These are phyloP conservation scores for Nixonia krombeini DNA, from an alignment of 1,140 invertebrate genomes.

Conservation along the genomic window DNA sequence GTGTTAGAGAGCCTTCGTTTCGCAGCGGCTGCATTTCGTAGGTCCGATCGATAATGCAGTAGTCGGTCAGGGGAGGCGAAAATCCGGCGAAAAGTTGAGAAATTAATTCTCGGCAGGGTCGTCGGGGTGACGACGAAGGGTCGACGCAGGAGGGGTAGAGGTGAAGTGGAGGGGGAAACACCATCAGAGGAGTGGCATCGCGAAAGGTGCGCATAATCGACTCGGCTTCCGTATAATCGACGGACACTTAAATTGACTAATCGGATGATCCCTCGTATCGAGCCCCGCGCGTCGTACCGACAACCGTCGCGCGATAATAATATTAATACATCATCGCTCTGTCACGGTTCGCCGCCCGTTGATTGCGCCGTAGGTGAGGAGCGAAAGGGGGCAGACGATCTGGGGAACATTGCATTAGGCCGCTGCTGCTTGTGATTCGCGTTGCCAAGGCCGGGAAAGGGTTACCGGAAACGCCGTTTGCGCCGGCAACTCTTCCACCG, in stretches of 20 bases:
- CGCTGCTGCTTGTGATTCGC: too few species aligned
- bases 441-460: too few species aligned
- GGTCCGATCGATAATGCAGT: constrained; percentile 5
- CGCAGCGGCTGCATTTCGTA: constrained; percentile 1
- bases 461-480: too few species aligned
- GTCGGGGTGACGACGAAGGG: neutral
- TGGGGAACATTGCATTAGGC: too few species aligned
- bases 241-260: neutral
- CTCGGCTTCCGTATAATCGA: neutral
- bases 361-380: neutral
- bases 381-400: too few species aligned
- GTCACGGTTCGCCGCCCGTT: constrained; percentile 6
- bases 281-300: neutral
- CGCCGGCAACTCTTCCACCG: too few species aligned
- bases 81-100: constrained; percentile 3
- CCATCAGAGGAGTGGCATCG: too few species aligned
- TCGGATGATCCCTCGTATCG: constrained; percentile 8
- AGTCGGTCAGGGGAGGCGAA: neutral
- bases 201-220: constrained; percentile 1
- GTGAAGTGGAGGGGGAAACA: too few species aligned
- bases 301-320: constrained; percentile 1
- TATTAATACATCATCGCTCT: constrained; percentile 10
- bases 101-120: neutral
- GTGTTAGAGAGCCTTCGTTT: constrained; percentile 3
- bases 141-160: too few species aligned